A percentile compares a stretch with the other conserved stretches of the same genome.
These are phyloP conservation scores for Melanogrammus aeglefinus DNA, from an alignment of 2,797 vertebrate genomes.

Conservation along the genomic window DNA sequence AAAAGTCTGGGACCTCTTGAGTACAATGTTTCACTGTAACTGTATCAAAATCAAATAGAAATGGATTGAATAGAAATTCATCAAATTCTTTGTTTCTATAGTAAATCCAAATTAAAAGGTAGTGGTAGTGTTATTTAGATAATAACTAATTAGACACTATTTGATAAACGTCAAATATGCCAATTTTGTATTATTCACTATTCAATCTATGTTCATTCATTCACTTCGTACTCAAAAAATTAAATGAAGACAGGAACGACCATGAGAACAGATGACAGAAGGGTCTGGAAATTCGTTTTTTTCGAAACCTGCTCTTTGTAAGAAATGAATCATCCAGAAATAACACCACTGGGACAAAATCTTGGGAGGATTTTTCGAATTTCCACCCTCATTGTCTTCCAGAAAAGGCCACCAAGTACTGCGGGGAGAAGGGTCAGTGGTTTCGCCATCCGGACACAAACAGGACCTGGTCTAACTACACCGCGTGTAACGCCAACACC, in stretches of 20 bases:
- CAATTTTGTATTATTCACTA: not conserved
- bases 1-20: not conserved
- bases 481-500: constrained; percentile 88
- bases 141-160: not conserved
- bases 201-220: no score
- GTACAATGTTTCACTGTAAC: not conserved
- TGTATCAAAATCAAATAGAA: not conserved
- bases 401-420: constrained; percentile 93
- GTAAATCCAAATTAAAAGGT: not conserved
- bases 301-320: not conserved
- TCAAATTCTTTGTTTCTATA: not conserved
- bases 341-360: not conserved
- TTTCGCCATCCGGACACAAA: constrained; percentile 94
- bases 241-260: no score
- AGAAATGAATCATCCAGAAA: constrained; percentile 23
- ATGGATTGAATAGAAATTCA: not conserved
- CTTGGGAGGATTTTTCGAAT: not conserved
- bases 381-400: constrained; percentile 24
- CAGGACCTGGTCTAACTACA: constrained; percentile 96
- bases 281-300: not conserved
- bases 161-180: no score
- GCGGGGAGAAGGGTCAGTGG: constrained; percentile 89
- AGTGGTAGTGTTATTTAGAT: not conserved
- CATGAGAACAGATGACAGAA: no score
- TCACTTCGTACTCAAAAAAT: no score